Conservation (phyloP, 2,797 vertebrate genomes). For the Erithacus rubecula region DNA sequence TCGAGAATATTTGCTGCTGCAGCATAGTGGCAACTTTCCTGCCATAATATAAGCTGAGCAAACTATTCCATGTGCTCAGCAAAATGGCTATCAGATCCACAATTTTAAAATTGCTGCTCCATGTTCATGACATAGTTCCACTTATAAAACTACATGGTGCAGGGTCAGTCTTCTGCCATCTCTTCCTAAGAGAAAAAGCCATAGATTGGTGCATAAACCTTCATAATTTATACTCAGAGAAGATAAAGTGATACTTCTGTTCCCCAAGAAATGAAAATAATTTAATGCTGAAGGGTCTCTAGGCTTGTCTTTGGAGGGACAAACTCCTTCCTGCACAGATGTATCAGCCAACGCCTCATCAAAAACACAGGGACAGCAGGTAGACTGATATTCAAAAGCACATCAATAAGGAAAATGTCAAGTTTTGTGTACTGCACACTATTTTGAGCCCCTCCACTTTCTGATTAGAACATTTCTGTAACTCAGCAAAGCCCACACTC, state of each 20-base stretch:
- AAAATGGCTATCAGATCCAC: conserved; percentile 26
- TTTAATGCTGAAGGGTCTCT: not conserved
- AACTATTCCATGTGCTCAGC: conserved; percentile 22
- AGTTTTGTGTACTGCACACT: not conserved
- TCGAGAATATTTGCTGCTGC: conserved; percentile 31
- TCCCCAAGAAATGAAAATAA: not conserved
- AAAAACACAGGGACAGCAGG: not conserved
- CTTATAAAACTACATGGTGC: conserved; percentile 6
- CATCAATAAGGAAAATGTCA: not conserved
- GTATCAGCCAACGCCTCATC: not conserved
- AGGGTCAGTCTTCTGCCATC: conserved; percentile 8
- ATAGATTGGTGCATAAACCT: not conserved
- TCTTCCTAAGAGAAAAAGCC: not conserved
- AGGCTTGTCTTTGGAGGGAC: not conserved
- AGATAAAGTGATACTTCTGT: not conserved
- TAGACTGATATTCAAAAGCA: not conserved
- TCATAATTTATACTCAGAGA: not conserved
- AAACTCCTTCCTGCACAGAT: not conserved
- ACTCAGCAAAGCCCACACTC: not conserved
- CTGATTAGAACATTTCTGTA: not conserved
- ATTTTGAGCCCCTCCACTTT: not conserved
- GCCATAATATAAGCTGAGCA: not conserved
- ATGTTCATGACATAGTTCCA: not conserved
- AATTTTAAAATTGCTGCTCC: conserved; percentile 49
- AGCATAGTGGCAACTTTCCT: conserved; percentile 32